Evolutionary conservation across 2,113 vertebrate species (phyloP).

Genomic region (Sclerurus mexicanus): DNA sequence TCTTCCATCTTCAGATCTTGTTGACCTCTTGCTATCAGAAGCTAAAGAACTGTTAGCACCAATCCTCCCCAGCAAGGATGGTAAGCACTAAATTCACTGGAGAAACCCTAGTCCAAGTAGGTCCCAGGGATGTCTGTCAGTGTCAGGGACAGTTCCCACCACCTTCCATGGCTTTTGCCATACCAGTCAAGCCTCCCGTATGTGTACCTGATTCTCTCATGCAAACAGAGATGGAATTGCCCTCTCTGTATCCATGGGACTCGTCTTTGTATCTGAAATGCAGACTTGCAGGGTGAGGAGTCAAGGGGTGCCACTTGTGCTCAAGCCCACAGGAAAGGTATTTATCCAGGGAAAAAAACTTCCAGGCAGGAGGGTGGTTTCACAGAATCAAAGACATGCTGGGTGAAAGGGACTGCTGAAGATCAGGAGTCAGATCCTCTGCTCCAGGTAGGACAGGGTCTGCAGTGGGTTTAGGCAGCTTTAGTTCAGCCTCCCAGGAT

Average conservation of each 20-base stretch:
- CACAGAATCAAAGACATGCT: not conserved
- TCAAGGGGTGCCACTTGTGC: not conserved
- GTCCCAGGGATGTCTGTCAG: not conserved
- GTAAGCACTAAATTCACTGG: not conserved
- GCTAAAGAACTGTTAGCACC: slow-evolving; percentile 60
- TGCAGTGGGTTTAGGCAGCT: not conserved
- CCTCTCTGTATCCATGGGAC: not conserved
- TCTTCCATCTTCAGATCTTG: slow-evolving; percentile 64
- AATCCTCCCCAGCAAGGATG: slow-evolving; percentile 10
- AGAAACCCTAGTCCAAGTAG: not conserved
- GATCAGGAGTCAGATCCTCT: not conserved
- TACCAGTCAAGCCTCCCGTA: not conserved
- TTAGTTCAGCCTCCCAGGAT: not conserved
- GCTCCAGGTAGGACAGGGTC: not conserved
- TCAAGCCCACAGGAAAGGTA: not conserved
- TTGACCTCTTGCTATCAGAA: slow-evolving; percentile 61
- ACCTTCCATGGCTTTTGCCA: not conserved
- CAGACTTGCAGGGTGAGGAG: not conserved
- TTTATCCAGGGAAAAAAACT: not conserved
- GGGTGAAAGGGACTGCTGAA: not conserved
- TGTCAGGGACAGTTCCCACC: not conserved
- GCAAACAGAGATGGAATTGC: not conserved
- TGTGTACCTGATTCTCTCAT: not conserved
- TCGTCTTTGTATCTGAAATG: not conserved
- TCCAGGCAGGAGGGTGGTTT: not conserved